These are phyloP conservation scores for Dendrocopos noguchii DNA, from an alignment of 2,113 vertebrate species.

Conservation along the genomic window DNA sequence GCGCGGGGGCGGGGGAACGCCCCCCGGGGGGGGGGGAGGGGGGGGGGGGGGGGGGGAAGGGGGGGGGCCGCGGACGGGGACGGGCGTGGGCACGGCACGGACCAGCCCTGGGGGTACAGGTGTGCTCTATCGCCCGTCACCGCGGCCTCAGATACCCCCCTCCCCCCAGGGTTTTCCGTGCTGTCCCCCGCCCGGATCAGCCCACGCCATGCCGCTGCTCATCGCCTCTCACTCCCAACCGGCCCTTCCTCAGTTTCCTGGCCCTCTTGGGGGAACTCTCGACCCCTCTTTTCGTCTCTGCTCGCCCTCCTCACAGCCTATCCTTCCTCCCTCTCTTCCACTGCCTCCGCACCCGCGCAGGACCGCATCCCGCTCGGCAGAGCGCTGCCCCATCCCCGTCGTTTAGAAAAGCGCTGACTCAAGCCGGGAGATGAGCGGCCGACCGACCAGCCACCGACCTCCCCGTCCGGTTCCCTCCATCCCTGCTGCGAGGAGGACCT, in stretches of 20 bases:
- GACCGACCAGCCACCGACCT: background rate
- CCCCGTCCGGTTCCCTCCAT: too few species aligned
- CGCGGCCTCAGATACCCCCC: background rate
- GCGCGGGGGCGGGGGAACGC: background rate
- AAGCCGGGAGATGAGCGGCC: slow-evolving; percentile 37
- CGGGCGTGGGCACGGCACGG: too few species aligned
- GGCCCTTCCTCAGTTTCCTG: too few species aligned
- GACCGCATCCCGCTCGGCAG: slow-evolving; percentile 75
- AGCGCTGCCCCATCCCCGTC: slow-evolving; percentile 82
- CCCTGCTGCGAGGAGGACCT: background rate
- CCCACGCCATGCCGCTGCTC: background rate
- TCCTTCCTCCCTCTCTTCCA: slow-evolving; percentile 32
- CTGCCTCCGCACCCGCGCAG: slow-evolving; percentile 80
- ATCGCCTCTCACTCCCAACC: background rate
- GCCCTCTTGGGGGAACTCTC: background rate
- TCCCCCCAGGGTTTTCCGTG: background rate
- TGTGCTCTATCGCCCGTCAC: background rate
- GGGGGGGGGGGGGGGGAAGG: too few species aligned
- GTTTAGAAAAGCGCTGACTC: slow-evolving; percentile 90
- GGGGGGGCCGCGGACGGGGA: too few species aligned
- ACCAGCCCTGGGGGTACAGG: background rate
- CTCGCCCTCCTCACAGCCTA: background rate
- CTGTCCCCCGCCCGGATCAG: background rate
- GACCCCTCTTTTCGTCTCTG: background rate
- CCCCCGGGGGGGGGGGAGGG: background rate